These are phyloP conservation scores for Drosophila asahinai DNA, from an alignment of 1,140 invertebrate species.

Conservation along the genomic window DNA sequence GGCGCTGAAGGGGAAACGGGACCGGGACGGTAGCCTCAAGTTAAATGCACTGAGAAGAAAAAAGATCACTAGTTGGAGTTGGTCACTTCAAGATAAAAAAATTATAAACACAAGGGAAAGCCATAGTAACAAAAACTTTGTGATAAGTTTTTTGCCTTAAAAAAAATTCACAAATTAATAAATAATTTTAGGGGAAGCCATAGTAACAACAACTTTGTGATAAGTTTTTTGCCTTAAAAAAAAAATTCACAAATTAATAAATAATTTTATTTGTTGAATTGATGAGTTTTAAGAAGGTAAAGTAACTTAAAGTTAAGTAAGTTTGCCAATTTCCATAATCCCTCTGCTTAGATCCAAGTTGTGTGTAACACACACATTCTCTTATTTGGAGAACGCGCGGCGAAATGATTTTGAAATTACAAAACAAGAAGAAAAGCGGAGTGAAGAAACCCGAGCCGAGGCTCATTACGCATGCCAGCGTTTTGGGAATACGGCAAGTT, in stretches of 20 bases:
- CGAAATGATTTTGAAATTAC: constrained; percentile 78
- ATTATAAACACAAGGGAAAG: too few species aligned
- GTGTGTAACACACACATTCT: constrained; percentile 12
- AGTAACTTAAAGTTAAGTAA: too few species aligned
- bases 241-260: too few species aligned
- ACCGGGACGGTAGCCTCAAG: constrained; percentile 30
- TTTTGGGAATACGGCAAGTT: constrained; percentile 70
- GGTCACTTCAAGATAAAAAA: neutral
- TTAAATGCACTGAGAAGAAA: constrained; percentile 9
- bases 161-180: too few species aligned
- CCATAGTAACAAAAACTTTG: too few species aligned
- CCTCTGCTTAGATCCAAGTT: neutral
- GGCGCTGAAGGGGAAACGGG: constrained; percentile 9
- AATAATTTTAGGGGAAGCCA: too few species aligned
- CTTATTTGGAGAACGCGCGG: constrained; percentile 42
- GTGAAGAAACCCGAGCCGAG: constrained; percentile 46
- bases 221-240: too few species aligned
- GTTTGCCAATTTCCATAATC: neutral
- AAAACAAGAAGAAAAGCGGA: constrained; percentile 57
- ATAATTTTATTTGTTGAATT: too few species aligned
- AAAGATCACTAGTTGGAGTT: neutral
- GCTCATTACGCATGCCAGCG: constrained; percentile 75
- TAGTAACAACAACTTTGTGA: too few species aligned
- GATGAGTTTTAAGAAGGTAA: too few species aligned
- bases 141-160: too few species aligned